These are phyloP conservation scores for Neopipo cinnamomea DNA, from an alignment of 2,113 vertebrate genomes.

Conservation along the genomic window DNA sequence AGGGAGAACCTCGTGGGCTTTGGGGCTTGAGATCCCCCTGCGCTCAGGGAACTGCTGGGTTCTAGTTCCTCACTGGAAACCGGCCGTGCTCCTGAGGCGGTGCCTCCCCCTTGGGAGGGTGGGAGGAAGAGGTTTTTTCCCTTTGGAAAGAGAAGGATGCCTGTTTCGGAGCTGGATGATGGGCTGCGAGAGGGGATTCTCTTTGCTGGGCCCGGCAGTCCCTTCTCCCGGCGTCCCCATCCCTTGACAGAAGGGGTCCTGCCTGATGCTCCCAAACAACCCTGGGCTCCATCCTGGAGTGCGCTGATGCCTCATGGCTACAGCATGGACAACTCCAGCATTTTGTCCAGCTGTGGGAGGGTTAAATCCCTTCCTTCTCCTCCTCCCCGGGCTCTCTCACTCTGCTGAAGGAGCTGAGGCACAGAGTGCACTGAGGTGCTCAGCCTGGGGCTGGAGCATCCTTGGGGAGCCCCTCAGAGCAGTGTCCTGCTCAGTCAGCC, in stretches of 20 bases:
- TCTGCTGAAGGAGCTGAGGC: neutral
- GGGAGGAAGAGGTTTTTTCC: neutral
- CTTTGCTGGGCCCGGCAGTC: neutral
- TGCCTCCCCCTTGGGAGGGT: neutral
- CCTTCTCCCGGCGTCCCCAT: neutral
- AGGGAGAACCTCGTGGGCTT: neutral
- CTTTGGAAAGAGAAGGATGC: neutral
- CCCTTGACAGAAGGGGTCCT: neutral
- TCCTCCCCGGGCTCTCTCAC: neutral
- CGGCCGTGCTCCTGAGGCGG: fast-evolving
- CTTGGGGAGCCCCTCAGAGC: fast-evolving
- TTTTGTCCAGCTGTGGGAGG: neutral
- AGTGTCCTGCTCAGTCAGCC: neutral
- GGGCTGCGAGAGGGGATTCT: neutral
- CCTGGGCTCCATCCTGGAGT: neutral
- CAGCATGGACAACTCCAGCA: neutral
- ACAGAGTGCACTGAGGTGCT: neutral
- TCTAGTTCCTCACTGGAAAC: neutral
- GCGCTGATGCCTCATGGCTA: neutral
- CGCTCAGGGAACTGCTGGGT: neutral
- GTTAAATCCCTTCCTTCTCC: neutral
- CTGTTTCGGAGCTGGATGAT: neutral
- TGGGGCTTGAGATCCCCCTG: fast-evolving
- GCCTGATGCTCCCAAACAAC: fast-evolving
- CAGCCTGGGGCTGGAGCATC: neutral